Percentiles rank a stretch among this genome's conserved stretches.
These are phyloP conservation scores for Marmota monax DNA, from an alignment of 2,113 vertebrate genomes.

Conservation along the genomic window DNA sequence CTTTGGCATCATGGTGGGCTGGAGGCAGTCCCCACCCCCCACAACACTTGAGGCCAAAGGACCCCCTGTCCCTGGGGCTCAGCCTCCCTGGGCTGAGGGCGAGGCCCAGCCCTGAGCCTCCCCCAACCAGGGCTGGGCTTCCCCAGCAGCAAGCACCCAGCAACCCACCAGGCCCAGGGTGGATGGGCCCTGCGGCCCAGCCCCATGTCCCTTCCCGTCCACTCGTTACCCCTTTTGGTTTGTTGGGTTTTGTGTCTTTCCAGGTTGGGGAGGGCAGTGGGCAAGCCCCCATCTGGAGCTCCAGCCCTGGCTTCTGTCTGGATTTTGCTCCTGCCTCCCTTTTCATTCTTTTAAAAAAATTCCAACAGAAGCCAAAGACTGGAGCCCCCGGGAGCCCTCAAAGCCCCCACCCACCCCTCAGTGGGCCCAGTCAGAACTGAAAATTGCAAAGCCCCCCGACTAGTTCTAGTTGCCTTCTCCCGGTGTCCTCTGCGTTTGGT, in stretches of 20 bases:
- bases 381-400: slow-evolving; percentile 59
- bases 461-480: slow-evolving; percentile 55
- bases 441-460: not conserved
- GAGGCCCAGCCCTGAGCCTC: slow-evolving; percentile 16
- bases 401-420: not conserved
- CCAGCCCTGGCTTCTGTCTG: slow-evolving; percentile 66
- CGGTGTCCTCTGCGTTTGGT: slow-evolving; percentile 69
- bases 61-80: slow-evolving; percentile 55
- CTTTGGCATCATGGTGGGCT: slow-evolving; percentile 72
- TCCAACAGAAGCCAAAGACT: slow-evolving; percentile 73
- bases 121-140: not conserved
- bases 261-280: slow-evolving; percentile 54
- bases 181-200: slow-evolving; percentile 6
- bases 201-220: slow-evolving; percentile 8
- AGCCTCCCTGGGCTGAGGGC: slow-evolving; percentile 27
- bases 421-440: slow-evolving; percentile 61
- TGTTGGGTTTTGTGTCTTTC: slow-evolving; percentile 72
- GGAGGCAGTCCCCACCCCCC: slow-evolving; percentile 64
- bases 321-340: not conserved
- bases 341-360: slow-evolving; percentile 65
- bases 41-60: slow-evolving; percentile 81
- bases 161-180: not conserved
- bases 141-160: slow-evolving; percentile 33
- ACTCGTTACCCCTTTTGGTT: slow-evolving; percentile 64
- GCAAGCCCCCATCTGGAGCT: slow-evolving; percentile 1